A percentile compares a stretch with the other conserved stretches of the same genome.
These are phyloP conservation scores for Caenorhabditis sulstoni DNA, from an alignment of 2,888 invertebrate species.

Conservation along the genomic window DNA sequence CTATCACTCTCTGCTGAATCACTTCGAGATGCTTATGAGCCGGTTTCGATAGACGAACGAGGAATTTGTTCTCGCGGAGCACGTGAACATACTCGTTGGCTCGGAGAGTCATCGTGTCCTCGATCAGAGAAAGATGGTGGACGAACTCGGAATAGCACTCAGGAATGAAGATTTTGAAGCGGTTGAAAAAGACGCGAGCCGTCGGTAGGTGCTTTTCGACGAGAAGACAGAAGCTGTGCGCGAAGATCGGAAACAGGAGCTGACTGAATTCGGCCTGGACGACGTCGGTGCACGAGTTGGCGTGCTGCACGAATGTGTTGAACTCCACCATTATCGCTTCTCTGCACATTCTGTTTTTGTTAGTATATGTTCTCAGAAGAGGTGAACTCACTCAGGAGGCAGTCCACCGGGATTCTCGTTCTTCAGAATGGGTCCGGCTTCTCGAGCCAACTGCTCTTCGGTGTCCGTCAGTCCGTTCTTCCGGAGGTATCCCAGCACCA, in stretches of 20 bases:
- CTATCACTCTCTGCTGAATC: slow-evolving; percentile 40
- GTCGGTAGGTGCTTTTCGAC: slow-evolving; percentile 34
- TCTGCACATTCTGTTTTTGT: slow-evolving; percentile 39
- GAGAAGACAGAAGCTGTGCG: slow-evolving; percentile 63
- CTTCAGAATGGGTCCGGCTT: slow-evolving; percentile 52
- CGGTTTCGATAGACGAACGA: slow-evolving; percentile 38
- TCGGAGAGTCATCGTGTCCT: slow-evolving; percentile 47
- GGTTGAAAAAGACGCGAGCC: slow-evolving; percentile 60
- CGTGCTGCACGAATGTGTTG: slow-evolving; percentile 65
- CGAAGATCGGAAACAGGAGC: slow-evolving; percentile 68
- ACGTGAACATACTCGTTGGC: slow-evolving; percentile 47
- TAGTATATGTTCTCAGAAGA: slow-evolving; percentile 14
- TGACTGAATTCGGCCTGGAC: slow-evolving; percentile 66
- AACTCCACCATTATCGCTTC: slow-evolving; percentile 67
- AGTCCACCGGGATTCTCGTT: slow-evolving; percentile 46
- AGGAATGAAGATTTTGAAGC: slow-evolving; percentile 61
- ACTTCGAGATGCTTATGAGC: slow-evolving; percentile 40
- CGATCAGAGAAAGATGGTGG: slow-evolving; percentile 49
- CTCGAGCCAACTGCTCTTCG: slow-evolving; percentile 62
- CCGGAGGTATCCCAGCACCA: slow-evolving; percentile 59
- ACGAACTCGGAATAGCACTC: slow-evolving; percentile 60
- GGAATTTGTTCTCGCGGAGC: slow-evolving; percentile 44
- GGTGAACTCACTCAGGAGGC: slow-evolving; percentile 41
- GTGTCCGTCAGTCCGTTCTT: slow-evolving; percentile 66
- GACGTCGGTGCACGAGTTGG: slow-evolving; percentile 67